A percentile compares a stretch with the other conserved stretches of the same genome.
phyloP scores from a whole-genome alignment of 2,797 vertebrate genomes.

The Coilia nasus region DNA sequence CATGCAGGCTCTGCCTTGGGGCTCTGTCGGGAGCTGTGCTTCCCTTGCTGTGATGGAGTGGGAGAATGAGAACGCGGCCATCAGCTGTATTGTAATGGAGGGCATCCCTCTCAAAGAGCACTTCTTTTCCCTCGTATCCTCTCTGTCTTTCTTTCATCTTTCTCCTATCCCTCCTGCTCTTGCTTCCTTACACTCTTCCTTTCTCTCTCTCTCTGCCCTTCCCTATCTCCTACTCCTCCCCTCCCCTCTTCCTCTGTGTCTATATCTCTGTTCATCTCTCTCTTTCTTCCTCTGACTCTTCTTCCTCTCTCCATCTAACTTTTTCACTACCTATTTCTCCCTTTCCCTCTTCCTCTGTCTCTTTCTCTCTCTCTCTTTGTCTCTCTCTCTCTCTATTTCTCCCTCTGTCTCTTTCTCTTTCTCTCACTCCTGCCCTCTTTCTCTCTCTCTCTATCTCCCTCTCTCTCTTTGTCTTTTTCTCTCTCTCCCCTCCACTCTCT shows the following conservation, averaged over 20 bases:
- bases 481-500: slow-evolving; percentile 11
- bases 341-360: slow-evolving; percentile 53
- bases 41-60: slow-evolving; percentile 34
- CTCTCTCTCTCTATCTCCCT: neutral
- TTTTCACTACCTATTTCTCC: slow-evolving; percentile 46
- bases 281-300: slow-evolving; percentile 20
- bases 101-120: neutral
- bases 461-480: slow-evolving; percentile 9
- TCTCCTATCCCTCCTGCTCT: neutral
- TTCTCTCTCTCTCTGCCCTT: neutral
- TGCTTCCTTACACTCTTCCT: slow-evolving; percentile 29
- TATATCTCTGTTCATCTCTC: slow-evolving; percentile 39
- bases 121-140: slow-evolving; percentile 1
- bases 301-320: neutral
- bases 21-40: neutral
- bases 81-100: slow-evolving; percentile 54
- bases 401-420: slow-evolving; percentile 10
- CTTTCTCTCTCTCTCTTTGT: slow-evolving; percentile 17
- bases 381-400: slow-evolving; percentile 2
- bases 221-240: slow-evolving; percentile 17
- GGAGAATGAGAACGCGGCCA: slow-evolving; percentile 50
- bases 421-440: neutral
- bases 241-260: neutral
- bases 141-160: slow-evolving; percentile 30
- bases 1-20: slow-evolving; percentile 29